Percentiles rank a stretch among this genome's conserved stretches.
Evolutionary conservation across 2,888 invertebrate species (phyloP).

Genomic region (Hemistola chrysoprasaria): DNA sequence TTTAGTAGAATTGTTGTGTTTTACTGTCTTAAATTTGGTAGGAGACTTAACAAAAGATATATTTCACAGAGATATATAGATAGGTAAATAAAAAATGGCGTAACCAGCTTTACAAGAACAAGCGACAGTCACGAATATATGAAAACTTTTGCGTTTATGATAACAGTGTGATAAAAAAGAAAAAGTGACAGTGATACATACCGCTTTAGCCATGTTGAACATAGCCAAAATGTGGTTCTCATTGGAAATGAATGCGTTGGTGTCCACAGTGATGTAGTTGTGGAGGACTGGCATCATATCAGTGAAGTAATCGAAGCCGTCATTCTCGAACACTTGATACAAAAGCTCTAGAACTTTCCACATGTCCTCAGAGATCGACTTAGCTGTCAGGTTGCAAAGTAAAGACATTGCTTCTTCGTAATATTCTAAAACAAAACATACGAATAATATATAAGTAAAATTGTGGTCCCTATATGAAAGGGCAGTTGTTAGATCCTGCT

Average conservation of each 20-base stretch:
- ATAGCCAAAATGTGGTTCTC: conserved; percentile 94
- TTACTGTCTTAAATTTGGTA: too few species aligned
- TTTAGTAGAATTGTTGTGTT: too few species aligned
- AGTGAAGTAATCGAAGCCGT: conserved; percentile 97
- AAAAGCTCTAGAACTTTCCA: conserved; percentile 96
- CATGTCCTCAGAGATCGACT: conserved; percentile 95
- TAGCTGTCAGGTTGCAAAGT: conserved; percentile 94
- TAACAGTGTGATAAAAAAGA: too few species aligned
- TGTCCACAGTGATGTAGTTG: conserved; percentile 98
- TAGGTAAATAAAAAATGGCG: too few species aligned
- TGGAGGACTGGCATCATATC: conserved; percentile 99
- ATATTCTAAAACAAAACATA: conserved; percentile 92
- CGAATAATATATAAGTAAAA: too few species aligned
- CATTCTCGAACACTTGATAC: conserved; percentile 95
- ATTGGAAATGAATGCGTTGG: conserved; percentile 94
- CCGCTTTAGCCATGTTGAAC: conserved; percentile 96
- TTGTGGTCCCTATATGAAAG: too few species aligned
- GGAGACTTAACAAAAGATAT: too few species aligned
- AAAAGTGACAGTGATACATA: conserved; percentile 58
- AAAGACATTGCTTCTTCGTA: conserved; percentile 98
- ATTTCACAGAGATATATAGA: too few species aligned
- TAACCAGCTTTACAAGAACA: too few species aligned
- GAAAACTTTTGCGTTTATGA: too few species aligned
- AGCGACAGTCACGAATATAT: too few species aligned
- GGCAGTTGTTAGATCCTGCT: too few species aligned